Evolutionary conservation across 2,888 invertebrate species (phyloP).

Genomic region (Gymnosoma rotundatum): DNA sequence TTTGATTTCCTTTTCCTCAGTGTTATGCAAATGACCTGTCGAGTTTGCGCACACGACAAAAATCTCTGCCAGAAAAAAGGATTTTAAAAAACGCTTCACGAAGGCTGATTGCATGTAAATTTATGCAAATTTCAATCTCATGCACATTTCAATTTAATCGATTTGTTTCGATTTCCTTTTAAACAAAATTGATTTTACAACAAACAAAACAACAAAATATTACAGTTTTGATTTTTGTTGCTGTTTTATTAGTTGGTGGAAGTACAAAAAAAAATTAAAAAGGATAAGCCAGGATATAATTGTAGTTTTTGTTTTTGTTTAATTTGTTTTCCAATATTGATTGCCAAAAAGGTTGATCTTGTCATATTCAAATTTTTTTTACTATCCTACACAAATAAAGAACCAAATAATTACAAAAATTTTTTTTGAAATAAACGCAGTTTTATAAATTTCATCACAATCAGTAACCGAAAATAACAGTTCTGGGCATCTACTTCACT

Average conservation of each 20-base stretch:
- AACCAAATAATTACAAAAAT: too few relatives aligned
- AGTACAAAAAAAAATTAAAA: constrained; percentile 5
- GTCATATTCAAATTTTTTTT: constrained; percentile 28
- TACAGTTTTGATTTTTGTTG: constrained; percentile 49
- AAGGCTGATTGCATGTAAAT: constrained; percentile 57
- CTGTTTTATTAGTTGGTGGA: constrained; percentile 39
- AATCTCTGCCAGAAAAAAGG: constrained; percentile 40
- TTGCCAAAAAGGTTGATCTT: constrained; percentile 51
- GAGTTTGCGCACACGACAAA: constrained; percentile 70
- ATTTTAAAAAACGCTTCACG: constrained; percentile 28
- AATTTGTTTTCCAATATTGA: constrained; percentile 52
- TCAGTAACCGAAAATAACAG: too few relatives aligned
- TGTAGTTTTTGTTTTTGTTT: constrained; percentile 2
- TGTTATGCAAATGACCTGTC: constrained; percentile 81
- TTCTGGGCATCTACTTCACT: too few relatives aligned
- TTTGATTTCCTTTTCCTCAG: constrained; percentile 70
- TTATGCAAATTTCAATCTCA: constrained; percentile 58
- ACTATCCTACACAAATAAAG: too few relatives aligned
- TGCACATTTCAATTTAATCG: constrained; percentile 34
- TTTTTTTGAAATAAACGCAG: too few relatives aligned
- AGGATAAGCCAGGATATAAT: constrained; percentile 37
- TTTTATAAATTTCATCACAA: too few relatives aligned
- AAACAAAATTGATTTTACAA: constrained; percentile 45
- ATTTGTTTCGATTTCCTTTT: constrained; percentile 55
- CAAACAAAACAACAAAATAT: constrained; percentile 25